phyloP scores from a whole-genome alignment of 1,140 invertebrate species.

The Polypedilum vanderplanki region DNA sequence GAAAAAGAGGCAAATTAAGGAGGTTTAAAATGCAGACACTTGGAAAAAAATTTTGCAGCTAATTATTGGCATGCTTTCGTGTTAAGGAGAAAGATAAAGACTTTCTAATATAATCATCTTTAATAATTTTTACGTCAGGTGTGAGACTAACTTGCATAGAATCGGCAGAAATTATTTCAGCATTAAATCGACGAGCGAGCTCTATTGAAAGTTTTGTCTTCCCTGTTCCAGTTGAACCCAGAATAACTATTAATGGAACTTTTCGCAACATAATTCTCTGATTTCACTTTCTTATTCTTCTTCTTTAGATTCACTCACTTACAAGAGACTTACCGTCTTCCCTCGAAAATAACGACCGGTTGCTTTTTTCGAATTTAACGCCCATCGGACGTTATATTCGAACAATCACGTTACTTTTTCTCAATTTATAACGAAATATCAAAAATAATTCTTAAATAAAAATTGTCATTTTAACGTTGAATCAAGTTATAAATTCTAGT shows the following conservation, averaged over 20 bases:
- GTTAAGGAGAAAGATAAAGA: background rate
- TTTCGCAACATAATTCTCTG: constrained; percentile 39
- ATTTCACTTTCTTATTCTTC: constrained; percentile 2
- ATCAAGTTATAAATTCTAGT: no score
- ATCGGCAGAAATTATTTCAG: constrained; percentile 98
- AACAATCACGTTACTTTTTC: no score
- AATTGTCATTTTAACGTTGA: no score
- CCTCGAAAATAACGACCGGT: no score
- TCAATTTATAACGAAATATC: no score
- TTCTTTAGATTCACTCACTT: background rate
- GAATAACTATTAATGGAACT: constrained; percentile 76
- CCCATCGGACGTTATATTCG: no score
- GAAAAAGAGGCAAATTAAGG: background rate
- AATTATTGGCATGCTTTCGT: background rate
- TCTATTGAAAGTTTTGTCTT: constrained; percentile 95
- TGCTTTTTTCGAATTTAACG: no score
- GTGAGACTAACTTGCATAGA: constrained; percentile 86
- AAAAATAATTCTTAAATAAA: no score
- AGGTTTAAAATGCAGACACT: background rate
- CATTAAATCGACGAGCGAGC: constrained; percentile 76
- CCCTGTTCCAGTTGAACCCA: constrained; percentile 92
- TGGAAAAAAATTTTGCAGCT: background rate
- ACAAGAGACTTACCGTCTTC: background rate
- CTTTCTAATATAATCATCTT: background rate
- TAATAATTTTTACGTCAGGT: background rate